Base-by-base conservation (phyloP, 2,113 vertebrate species). In the Chloroceryle aenea region DNA sequence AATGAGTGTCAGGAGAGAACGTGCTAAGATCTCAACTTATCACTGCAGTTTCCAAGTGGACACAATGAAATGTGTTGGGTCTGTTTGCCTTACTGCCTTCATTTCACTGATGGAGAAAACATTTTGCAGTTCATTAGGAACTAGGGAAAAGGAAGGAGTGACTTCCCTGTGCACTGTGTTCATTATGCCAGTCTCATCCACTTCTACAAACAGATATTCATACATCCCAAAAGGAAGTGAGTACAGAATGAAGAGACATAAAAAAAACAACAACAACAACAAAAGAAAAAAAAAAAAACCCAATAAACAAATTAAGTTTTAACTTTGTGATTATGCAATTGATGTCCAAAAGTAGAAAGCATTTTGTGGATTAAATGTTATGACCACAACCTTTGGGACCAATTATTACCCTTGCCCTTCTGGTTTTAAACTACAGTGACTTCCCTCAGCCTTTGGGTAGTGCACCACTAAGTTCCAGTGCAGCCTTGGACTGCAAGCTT, bases 11-110 rank as follows among this genome's bases (percentile, higher is more conserved):
- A 43, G 26, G 26, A 81, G 17, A 76, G 8, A 89, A 56, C 45
- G 12, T 38, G n/a, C 14, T 50, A 34, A 85, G 17, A 66, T 55
- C 40, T 12, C n/a, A 71, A 55, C 48, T 61, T 85, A 36, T 50
- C 42, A 42, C 11, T 67, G 15, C 19, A 56, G 30, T 29, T 72
- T 78, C 36, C 42, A 78, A 58, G 21, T 25, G 43, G 38, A 87
- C 0, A 4, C 34, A 36, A 79, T 62, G 34, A 68, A 73, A 56
- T 1, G 0, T 38, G 7, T 40, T 67, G 2, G 53, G 21, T 50
- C 53, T 62, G 32, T 15, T 32, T 68, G 10, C 29, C 32, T 73
- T 74, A 12, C 25, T 40, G 21, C 36, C n/a, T 84, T 74, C 7
- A 12, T 50, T 80, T 58, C 32, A 40, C 9, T 22, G 10, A 29